Base-by-base conservation (phyloP, 2,888 invertebrate genomes). In the Matsumyia berberina region DNA sequence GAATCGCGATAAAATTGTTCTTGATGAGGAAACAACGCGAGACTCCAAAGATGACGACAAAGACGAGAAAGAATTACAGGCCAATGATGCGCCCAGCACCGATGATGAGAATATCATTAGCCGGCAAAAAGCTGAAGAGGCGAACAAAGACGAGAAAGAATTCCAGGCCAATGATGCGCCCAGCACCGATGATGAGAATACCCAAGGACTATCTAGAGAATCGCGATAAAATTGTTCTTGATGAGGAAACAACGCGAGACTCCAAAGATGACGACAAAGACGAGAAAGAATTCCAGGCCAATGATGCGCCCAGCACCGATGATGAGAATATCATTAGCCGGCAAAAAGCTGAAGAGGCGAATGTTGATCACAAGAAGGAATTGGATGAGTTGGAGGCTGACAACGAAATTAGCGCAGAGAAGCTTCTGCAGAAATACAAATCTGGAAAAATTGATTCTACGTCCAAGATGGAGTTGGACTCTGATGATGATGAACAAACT, bases 401-500 rank as follows among this genome's bases (percentile, higher is more conserved):
- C 89, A 95, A 95, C 90, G 96, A 96, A 90, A 94, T 97, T 93
- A 94, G 95, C 66, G 93, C 97, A 67, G 97, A 96, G 88, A 96
- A 97, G 89, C 93, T 98, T 64, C 92, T 95, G 88, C 94, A 94
- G 37, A 96, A 96, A 89, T 97, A 97, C 77, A 89, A 91, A 89
- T 88, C 90, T 88, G 88, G 92, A 88, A 89, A 91, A 90, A 76
- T 90, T 90, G 82, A 91, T 81, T 91, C 90, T 87, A 90, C 90
- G 33, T 90, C 92, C 24, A 92, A 92, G 73, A 92, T 91, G 73
- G 92, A 92, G 39, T 88, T 91, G 33, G 92, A 92, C 85, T 91
- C 92, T 76, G 92, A 92, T 90, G 88, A 89, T 72, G 89, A 89
- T 35, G 88, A 88, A 49, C 87, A 87, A 57, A 46, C 89, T 24